Base-by-base conservation (phyloP, 2,888 invertebrate genomes). In the Carabus problematicus region DNA sequence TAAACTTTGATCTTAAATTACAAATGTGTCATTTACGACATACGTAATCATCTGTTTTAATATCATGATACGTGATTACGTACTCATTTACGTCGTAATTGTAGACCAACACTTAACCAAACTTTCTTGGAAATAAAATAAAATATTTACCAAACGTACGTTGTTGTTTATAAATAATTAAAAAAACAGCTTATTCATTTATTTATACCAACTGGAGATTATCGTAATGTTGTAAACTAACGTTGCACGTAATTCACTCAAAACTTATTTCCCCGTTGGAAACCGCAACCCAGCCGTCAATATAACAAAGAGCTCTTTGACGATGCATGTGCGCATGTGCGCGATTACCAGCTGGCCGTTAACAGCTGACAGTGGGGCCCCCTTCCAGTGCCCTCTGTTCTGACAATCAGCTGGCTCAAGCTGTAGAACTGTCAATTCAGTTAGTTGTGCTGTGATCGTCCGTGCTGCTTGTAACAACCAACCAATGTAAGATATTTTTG, bases 331-430 rank as follows among this genome's bases (percentile, higher is more conserved):
- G 58, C 66, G 62, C 68, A 68, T 60, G n/a, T n/a, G 54, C 68
- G 43, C 61, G 29, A 11, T 64, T 61, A 73, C 73, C 77, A 75
- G 77, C 77, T 76, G 76, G 75, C 73, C 69, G 58, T 55, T 71
- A 75, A 76, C 75, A 75, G 76, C 75, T 76, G 75, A 75, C 74
- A 70, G 70, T 69, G 71, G n/a, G n/a, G 70, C 70, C 42, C 70
- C 69, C 73, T 29, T 64, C 72, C 68, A 61, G 70, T 73, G 67
- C 55, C 52, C 66, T 56, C 45, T n/a, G 45, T 41, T 52, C 68
- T 70, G 61, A 52, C 70, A 73, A 76, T 76, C 76, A 76, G 76
- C 75, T 76, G 76, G 74, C 71, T 72, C 71, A 71, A 74, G 72
- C 49, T 42, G 72, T 71, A 71, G 71, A 72, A 70, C 74, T 76